These are phyloP conservation scores for Isotomurus palustris DNA, from an alignment of 2,888 invertebrate species.

Conservation along the genomic window DNA sequence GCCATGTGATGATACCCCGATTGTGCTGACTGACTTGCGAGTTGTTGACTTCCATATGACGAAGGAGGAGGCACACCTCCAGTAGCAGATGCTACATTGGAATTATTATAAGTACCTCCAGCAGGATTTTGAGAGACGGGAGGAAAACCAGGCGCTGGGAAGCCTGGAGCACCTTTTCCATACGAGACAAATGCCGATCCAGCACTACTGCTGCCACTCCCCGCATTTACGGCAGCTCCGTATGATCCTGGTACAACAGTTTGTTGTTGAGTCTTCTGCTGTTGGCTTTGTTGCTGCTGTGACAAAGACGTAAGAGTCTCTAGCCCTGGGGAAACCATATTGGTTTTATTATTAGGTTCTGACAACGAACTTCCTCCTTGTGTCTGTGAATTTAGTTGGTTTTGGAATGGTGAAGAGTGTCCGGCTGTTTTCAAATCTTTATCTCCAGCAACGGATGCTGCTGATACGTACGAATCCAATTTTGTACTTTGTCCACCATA, in stretches of 20 bases:
- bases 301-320: constrained; percentile 28
- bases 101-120: constrained; percentile 26
- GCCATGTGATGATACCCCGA: constrained; percentile 33
- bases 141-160: constrained; percentile 43
- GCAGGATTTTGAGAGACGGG: constrained; percentile 28
- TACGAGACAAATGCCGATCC: constrained; percentile 45
- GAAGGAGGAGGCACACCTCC: constrained; percentile 23
- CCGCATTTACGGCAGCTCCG: constrained; percentile 33
- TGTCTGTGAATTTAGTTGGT: constrained; percentile 32
- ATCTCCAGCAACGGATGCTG: constrained; percentile 35
- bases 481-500: constrained; percentile 34
- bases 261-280: constrained; percentile 35
- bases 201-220: constrained; percentile 31
- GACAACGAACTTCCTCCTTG: constrained; percentile 8
- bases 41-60: constrained; percentile 30
- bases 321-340: constrained; percentile 25
- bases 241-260: constrained; percentile 36
- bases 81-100: constrained; percentile 19
- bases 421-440: constrained; percentile 27
- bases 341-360: constrained; percentile 16
- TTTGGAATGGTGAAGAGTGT: constrained; percentile 41
- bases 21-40: constrained; percentile 30
- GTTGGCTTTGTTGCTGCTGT: constrained; percentile 34
- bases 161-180: constrained; percentile 43
- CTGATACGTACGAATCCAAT: constrained; percentile 36